Conservation (phyloP, 2,113 vertebrate genomes). For the Toxotes jaculatrix region DNA sequence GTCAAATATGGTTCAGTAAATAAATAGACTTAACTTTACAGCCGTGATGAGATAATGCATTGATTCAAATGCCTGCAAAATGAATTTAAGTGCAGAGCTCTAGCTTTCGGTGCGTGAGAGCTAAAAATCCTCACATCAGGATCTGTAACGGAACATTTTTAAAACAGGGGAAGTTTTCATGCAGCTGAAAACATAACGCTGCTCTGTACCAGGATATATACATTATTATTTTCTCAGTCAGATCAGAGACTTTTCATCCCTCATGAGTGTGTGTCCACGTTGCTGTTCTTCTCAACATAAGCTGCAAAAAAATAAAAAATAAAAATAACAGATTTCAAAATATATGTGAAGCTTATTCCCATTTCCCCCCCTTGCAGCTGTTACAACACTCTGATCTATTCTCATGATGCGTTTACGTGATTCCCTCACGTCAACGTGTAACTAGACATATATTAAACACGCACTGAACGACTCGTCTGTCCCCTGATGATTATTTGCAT, state of each 20-base stretch:
- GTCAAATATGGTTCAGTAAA: constrained; percentile 75
- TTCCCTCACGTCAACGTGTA: neutral
- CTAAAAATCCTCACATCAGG: constrained; percentile 28
- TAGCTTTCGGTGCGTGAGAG: constrained; percentile 20
- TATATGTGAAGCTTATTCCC: neutral
- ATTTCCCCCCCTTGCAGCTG: neutral
- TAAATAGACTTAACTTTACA: constrained; percentile 64
- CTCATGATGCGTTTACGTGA: constrained; percentile 40
- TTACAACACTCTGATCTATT: neutral
- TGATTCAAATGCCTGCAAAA: constrained; percentile 43
- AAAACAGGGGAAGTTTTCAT: neutral
- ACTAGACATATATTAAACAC: neutral
- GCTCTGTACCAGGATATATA: no score
- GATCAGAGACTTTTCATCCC: neutral
- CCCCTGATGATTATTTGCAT: neutral
- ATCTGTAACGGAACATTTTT: constrained; percentile 11
- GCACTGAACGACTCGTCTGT: neutral
- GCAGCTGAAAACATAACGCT: neutral
- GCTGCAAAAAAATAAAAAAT: neutral
- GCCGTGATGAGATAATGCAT: constrained; percentile 54
- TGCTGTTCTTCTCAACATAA: neutral
- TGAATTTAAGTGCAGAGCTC: constrained; percentile 49
- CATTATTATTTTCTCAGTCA: constrained; percentile 4
- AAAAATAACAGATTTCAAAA: neutral
- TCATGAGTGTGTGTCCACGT: neutral